A percentile compares a stretch with the other conserved stretches of the same genome.
Conservation (phyloP, 2,113 vertebrate species). For the Hippocampus zosterae region DNA sequence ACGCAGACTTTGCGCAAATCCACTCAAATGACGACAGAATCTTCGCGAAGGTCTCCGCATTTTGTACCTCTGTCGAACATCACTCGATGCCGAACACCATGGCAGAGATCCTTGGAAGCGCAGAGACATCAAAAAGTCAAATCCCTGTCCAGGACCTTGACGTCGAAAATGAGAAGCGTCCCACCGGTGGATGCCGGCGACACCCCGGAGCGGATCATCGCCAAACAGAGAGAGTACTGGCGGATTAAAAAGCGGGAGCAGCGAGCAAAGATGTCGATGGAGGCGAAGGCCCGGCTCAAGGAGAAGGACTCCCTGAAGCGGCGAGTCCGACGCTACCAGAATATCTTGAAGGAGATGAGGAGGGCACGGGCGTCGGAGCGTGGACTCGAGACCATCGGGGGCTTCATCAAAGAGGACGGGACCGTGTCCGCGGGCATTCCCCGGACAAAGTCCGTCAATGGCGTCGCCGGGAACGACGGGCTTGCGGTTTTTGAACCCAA, state of each 20-base stretch:
- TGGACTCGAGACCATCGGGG: conserved; percentile 55
- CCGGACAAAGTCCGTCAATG: conserved; percentile 15
- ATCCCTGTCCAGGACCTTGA: conserved; percentile 15
- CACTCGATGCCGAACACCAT: conserved; percentile 40
- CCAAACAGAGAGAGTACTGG: conserved; percentile 73
- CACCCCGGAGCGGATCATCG: conserved; percentile 63
- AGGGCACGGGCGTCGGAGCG: conserved; percentile 37
- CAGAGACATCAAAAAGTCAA: conserved; percentile 52
- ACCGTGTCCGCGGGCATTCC: conserved; percentile 61
- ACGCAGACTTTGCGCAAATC: conserved; percentile 2
- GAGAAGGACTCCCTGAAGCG: conserved; percentile 67
- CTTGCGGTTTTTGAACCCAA: neutral
- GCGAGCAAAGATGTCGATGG: conserved; percentile 70
- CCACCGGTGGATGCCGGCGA: conserved; percentile 46
- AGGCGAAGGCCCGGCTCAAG: conserved; percentile 60
- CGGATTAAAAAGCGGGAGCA: conserved; percentile 74
- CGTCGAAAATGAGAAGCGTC: conserved; percentile 24
- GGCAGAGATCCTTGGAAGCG: conserved; percentile 52
- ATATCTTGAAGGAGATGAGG: conserved; percentile 65
- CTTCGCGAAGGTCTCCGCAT: conserved; percentile 24
- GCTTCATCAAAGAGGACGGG: conserved; percentile 73
- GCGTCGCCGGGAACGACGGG: neutral
- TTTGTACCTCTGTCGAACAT: conserved; percentile 15
- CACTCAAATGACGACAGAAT: conserved; percentile 7
- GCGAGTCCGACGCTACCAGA: conserved; percentile 63